Conservation (phyloP, 2,797 vertebrate genomes). For the Phrynocephalus guinanensis region DNA sequence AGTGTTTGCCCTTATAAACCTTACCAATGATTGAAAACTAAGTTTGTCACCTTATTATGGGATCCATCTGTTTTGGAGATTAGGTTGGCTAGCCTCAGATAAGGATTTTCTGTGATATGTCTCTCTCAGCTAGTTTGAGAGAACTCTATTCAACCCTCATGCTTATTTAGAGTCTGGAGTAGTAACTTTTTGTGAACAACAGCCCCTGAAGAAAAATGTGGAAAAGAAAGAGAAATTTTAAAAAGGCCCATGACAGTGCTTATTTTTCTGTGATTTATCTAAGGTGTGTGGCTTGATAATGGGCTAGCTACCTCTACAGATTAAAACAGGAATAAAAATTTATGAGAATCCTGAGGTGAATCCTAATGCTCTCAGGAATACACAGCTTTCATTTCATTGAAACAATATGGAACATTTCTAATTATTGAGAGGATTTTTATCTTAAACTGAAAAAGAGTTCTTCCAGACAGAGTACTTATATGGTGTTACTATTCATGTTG, state of each 20-base stretch:
- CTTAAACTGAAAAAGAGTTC: neutral
- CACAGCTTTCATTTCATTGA: neutral
- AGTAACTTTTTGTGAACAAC: too few species aligned
- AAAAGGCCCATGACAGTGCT: neutral
- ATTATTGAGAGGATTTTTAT: neutral
- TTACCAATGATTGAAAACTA: neutral
- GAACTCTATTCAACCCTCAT: too few species aligned
- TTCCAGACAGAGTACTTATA: too few species aligned
- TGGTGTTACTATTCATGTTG: too few species aligned
- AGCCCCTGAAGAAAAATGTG: neutral
- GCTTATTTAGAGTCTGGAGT: too few species aligned
- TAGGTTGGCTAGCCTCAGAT: neutral
- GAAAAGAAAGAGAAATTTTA: neutral
- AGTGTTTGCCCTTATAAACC: neutral
- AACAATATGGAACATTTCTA: slow-evolving; percentile 18
- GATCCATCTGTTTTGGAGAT: neutral
- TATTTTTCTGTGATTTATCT: neutral
- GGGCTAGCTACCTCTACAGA: neutral
- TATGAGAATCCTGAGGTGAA: neutral
- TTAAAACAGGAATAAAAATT: neutral
- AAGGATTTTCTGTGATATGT: neutral
- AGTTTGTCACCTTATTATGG: too few species aligned
- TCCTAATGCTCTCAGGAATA: neutral
- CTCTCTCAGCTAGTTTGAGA: neutral
- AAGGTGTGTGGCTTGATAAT: neutral